Conservation (phyloP, 2,797 vertebrate species). For the Ptychadena robeensis region DNA sequence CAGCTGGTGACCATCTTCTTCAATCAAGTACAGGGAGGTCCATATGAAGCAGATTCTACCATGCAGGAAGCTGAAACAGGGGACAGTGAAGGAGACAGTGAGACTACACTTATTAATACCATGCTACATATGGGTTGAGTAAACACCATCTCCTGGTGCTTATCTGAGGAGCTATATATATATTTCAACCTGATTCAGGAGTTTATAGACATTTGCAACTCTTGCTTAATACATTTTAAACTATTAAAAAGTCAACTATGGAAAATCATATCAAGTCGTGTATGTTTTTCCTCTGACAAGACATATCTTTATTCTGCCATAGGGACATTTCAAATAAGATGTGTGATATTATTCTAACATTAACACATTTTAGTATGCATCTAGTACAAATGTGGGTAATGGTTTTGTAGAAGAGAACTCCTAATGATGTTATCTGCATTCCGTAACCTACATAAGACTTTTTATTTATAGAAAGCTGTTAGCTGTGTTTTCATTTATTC, state of each 20-base stretch:
- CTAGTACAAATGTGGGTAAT: neutral
- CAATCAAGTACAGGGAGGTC: too few species aligned
- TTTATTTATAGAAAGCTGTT: slow-evolving; percentile 32
- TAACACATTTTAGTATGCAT: neutral
- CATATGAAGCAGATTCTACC: too few species aligned
- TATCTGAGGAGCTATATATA: too few species aligned
- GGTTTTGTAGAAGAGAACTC: neutral
- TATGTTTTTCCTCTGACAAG: neutral
- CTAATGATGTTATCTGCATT: neutral
- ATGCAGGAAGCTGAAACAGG: too few species aligned
- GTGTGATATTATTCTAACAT: neutral
- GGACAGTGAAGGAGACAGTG: too few species aligned
- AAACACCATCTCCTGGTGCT: too few species aligned
- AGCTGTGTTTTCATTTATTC: slow-evolving; percentile 20
- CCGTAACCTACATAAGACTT: slow-evolving; percentile 23
- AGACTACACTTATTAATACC: too few species aligned
- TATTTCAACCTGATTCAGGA: too few species aligned
- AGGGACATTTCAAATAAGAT: neutral
- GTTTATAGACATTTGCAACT: too few species aligned
- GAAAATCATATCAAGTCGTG: neutral
- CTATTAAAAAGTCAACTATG: neutral
- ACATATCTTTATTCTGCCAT: neutral
- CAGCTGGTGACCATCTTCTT: too few species aligned
- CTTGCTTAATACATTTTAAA: too few species aligned
- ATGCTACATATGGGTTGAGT: too few species aligned